A percentile compares a stretch with the other conserved stretches of the same genome.
Evolutionary conservation across 2,113 vertebrate species (phyloP).

Genomic region (Bothrops jararaca): DNA sequence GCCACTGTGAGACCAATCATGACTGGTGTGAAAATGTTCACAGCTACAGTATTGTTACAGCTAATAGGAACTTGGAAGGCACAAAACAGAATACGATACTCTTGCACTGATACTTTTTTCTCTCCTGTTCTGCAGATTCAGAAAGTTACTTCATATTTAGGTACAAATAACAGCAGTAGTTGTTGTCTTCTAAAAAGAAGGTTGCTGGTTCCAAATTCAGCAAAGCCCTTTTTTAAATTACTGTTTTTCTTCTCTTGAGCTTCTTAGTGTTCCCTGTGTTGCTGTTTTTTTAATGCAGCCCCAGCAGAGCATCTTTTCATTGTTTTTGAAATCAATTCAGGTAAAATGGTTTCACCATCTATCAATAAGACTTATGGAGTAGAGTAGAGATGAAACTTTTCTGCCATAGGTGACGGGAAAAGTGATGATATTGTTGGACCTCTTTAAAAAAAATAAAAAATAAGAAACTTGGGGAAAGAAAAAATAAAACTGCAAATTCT

Average conservation of each 20-base stretch:
- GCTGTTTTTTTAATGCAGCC: neutral
- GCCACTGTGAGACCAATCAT: conserved; percentile 1
- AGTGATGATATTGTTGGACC: neutral
- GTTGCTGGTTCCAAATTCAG: neutral
- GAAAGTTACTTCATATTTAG: neutral
- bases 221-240: neutral
- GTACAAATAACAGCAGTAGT: neutral
- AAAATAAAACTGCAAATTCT: neutral
- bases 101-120: neutral
- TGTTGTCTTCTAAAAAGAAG: neutral
- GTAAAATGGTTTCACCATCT: neutral
- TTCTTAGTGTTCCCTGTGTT: neutral
- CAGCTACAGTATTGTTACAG: conserved; percentile 31
- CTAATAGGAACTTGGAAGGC: neutral
- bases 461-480: neutral
- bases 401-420: neutral
- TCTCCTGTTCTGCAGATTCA: neutral
- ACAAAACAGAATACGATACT: neutral
- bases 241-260: neutral
- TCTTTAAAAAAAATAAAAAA: neutral
- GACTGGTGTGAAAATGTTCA: conserved; percentile 12
- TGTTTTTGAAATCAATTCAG: neutral
- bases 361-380: neutral
- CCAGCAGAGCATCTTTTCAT: neutral
- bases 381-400: neutral